Conservation (phyloP, 53 echinoderm and acorn worm species). For the Holothuria leucospilota region DNA sequence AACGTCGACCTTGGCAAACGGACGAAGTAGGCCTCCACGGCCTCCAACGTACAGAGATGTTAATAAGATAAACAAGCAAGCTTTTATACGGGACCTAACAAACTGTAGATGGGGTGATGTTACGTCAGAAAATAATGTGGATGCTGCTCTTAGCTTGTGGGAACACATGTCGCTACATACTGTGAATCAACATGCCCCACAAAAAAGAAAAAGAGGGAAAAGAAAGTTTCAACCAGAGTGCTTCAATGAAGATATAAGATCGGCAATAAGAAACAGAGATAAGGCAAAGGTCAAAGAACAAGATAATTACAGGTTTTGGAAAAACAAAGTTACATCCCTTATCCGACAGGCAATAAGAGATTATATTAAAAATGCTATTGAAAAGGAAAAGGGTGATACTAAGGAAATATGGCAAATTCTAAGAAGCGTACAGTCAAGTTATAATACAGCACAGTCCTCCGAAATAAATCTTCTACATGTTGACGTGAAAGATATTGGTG, state of each 20-base stretch:
- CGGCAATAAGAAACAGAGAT: conserved; percentile 21
- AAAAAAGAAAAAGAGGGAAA: neutral
- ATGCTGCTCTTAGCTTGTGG: neutral
- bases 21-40: too few species aligned
- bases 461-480: too few species aligned
- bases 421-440: too few species aligned
- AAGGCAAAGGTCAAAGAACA: neutral
- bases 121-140: conserved; percentile 20
- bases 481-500: too few species aligned
- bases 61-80: neutral
- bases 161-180: neutral
- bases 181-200: conserved; percentile 16
- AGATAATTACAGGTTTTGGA: neutral
- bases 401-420: too few species aligned
- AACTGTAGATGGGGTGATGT: conserved; percentile 19
- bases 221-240: neutral
- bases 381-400: too few species aligned
- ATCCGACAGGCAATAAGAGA: too few species aligned
- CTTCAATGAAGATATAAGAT: conserved; percentile 1
- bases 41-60: neutral
- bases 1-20: too few species aligned
- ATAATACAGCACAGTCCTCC: too few species aligned
- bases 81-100: neutral
- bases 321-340: neutral
- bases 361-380: too few species aligned